Base-by-base conservation (phyloP, 2,113 vertebrate species). In the Urocitellus parryii region DNA sequence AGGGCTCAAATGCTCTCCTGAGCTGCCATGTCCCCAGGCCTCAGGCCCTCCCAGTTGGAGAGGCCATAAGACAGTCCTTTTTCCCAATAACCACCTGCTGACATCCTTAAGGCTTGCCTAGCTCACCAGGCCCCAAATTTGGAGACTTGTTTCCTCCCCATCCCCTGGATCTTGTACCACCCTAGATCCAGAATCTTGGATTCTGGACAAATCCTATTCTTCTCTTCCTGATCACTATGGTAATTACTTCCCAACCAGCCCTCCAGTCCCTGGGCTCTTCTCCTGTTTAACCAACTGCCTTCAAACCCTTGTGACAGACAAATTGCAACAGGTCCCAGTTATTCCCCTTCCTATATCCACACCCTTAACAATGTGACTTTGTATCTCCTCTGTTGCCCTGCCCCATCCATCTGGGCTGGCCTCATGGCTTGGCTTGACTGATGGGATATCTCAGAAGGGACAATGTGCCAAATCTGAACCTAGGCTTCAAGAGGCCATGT, bases 351-450 rank as follows among this genome's bases (percentile, higher is more conserved):
- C 45, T 51, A 2, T 84, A 48, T 58, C n/a, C 45, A 94, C 20
- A 45, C 4, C 45, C 29, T 93, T 72, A 67, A 78, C 73, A 45
- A 67, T 68, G 42, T 82, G 67, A 89, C 94, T 78, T 94, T 48
- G 16, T 78, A 48, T 56, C 32, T 67, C 37, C 45, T 88, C 24
- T 91, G 51, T 45, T 67, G 80, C 29, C 65, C 20, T 48, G 45
- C 9, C 22, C 17, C 68, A 67, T 92, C 58, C 84, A 86, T 80
- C 58, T 67, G 5, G 58, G 48, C 34, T 74, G 51, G 20, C n/a
- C 65, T 81, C 3, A 0, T n/a, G 27, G 73, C 39, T 34, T 86
- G 22, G 39, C 74, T 91, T 89, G 79, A 48, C 63, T 78, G 56
- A 37, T 32, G 80, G 24, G 82, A 82, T 34, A 25, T 22, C 32